These are phyloP conservation scores for Parazoanthus swiftii DNA, from an alignment of 92 coral and sea anemone species.

Conservation along the genomic window DNA sequence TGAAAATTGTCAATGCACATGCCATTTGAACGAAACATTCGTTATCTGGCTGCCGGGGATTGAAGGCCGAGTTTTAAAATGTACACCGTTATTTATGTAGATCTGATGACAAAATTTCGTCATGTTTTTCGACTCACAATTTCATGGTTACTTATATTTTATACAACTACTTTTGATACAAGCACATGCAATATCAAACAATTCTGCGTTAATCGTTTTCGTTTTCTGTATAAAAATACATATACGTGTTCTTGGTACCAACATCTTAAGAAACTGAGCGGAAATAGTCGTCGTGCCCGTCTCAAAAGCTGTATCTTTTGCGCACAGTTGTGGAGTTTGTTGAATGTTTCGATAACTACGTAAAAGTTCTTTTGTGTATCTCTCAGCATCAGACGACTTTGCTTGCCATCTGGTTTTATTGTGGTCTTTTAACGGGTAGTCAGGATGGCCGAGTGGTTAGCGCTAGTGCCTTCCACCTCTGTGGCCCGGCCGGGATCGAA, in stretches of 20 bases:
- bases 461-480: no score
- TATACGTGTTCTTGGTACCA: not conserved
- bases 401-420: no score
- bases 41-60: not conserved
- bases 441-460: no score
- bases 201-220: not conserved
- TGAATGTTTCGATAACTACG: not conserved
- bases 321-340: not conserved
- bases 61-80: not conserved
- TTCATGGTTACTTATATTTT: not conserved
- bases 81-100: not conserved
- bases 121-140: not conserved
- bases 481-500: no score
- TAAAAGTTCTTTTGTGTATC: not conserved
- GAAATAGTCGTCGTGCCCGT: not conserved
- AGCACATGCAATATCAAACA: not conserved
- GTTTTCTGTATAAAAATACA: no score
- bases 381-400: not conserved
- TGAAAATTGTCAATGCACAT: not conserved
- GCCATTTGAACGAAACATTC: not conserved
- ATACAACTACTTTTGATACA: not conserved
- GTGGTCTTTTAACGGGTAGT: no score
- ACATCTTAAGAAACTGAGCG: not conserved
- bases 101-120: not conserved
- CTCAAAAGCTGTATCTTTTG: not conserved